Percentiles rank a stretch among this genome's conserved stretches.
phyloP scores from a whole-genome alignment of 2,797 vertebrate genomes.

The Ctenopoma multispine region DNA sequence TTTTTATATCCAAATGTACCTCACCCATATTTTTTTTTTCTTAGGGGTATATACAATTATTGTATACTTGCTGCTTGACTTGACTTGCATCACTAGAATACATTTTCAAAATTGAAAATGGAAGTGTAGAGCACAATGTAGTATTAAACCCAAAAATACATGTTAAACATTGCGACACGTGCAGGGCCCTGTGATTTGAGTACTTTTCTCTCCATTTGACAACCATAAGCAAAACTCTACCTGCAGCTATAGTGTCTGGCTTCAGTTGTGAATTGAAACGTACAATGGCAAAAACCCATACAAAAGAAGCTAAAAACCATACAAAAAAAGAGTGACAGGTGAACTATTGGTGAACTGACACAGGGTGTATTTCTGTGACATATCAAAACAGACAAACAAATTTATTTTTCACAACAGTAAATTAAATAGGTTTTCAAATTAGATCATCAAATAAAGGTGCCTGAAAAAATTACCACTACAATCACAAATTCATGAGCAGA shows the following conservation, averaged over 20 bases:
- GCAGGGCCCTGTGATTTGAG: conserved; percentile 28
- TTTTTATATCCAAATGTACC: neutral
- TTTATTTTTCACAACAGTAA: conserved; percentile 28
- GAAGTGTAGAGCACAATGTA: conserved; percentile 7
- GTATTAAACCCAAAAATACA: conserved; percentile 12
- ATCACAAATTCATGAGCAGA: conserved; percentile 33
- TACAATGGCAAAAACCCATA: conserved; percentile 41
- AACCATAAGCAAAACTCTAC: conserved; percentile 45
- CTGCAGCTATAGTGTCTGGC: conserved; percentile 50
- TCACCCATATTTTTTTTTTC: conserved; percentile 4
- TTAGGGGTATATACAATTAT: neutral
- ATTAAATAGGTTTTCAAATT: too few relatives aligned
- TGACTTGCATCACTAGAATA: conserved; percentile 1
- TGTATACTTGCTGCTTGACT: neutral
- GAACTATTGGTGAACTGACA: conserved; percentile 15
- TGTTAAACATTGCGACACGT: conserved; percentile 18
- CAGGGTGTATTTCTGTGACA: conserved; percentile 7
- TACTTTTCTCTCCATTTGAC: conserved; percentile 41
- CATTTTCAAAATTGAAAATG: conserved; percentile 22
- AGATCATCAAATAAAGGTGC: conserved; percentile 36
- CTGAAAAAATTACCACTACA: conserved; percentile 40
- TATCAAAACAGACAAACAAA: neutral
- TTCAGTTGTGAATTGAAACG: conserved; percentile 23
- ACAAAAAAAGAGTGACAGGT: conserved; percentile 12
- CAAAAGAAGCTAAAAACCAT: conserved; percentile 32